These are phyloP conservation scores for silkworm (Bombyx mori) DNA, from an alignment of 1,140 invertebrate species.

Conservation along the genomic window DNA sequence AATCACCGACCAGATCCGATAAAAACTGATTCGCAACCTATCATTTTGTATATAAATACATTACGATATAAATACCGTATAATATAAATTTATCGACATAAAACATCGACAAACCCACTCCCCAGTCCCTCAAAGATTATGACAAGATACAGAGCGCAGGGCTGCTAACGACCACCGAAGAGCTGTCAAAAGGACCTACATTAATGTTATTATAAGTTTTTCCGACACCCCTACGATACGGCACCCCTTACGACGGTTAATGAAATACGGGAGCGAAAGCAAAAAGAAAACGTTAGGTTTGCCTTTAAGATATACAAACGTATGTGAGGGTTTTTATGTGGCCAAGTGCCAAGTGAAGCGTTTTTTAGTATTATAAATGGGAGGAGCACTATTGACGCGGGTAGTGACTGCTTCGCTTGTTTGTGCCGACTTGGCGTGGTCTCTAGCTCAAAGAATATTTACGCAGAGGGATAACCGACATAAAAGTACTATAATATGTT, in stretches of 20 bases:
- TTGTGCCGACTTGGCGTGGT: no score
- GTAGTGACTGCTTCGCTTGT: no score
- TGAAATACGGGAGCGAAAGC: constrained; percentile 11
- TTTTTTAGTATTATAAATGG: no score
- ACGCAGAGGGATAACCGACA: no score
- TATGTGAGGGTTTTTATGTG: no score
- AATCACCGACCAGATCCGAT: no score
- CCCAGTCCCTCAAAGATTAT: constrained; percentile 55
- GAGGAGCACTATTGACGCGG: no score
- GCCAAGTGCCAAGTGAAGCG: no score
- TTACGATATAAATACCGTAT: not conserved
- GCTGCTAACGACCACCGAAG: constrained; percentile 60
- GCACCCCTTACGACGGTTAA: constrained; percentile 17
- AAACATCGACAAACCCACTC: constrained; percentile 8
- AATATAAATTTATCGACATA: constrained; percentile 8
- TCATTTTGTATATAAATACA: not conserved
- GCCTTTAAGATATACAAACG: no score
- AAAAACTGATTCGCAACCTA: not conserved
- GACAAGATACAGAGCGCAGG: constrained; percentile 65
- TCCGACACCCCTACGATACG: constrained; percentile 26
- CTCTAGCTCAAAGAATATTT: no score
- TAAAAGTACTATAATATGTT: no score
- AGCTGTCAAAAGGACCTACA: constrained; percentile 67
- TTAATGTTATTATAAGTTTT: constrained; percentile 70
- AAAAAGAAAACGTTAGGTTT: no score